Conservation (phyloP, 2,113 vertebrate species). For the Carlito syrichta region DNA sequence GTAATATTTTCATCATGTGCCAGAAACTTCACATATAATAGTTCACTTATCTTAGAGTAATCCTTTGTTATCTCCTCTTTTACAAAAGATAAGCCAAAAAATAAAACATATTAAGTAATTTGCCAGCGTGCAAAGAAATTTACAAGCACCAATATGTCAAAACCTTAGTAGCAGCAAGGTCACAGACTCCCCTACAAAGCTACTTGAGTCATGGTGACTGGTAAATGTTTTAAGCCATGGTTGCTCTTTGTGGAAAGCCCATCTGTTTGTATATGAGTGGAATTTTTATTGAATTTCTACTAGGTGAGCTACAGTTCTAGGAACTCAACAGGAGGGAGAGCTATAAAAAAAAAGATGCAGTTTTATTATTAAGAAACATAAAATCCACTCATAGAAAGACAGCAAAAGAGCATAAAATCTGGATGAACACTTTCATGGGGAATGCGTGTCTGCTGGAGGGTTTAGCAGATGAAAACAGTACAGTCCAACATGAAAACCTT, state of each 20-base stretch:
- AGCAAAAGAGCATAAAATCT: not conserved
- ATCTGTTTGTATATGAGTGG: not conserved
- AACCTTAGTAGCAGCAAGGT: not conserved
- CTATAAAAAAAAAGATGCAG: not conserved
- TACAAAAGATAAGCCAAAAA: not conserved
- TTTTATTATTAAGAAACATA: constrained; percentile 26
- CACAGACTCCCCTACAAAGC: not conserved
- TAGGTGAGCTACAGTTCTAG: not conserved
- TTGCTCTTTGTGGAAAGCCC: not conserved
- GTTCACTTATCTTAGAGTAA: not conserved
- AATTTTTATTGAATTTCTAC: not conserved
- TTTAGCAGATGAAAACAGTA: not conserved
- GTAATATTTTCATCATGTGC: not conserved
- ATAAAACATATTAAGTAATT: not conserved
- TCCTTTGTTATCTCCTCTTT: not conserved
- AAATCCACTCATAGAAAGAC: not conserved
- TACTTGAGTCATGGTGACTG: too few relatives aligned
- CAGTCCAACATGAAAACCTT: not conserved
- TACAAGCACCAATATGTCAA: not conserved
- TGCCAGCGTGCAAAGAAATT: not conserved
- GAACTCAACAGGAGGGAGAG: not conserved
- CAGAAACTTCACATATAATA: not conserved
- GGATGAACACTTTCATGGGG: not conserved
- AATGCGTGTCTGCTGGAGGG: not conserved
- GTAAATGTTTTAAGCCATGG: not conserved